Base-by-base conservation (phyloP, 64 coral and sea anemone genomes). In the Pachyseris speciosa region DNA sequence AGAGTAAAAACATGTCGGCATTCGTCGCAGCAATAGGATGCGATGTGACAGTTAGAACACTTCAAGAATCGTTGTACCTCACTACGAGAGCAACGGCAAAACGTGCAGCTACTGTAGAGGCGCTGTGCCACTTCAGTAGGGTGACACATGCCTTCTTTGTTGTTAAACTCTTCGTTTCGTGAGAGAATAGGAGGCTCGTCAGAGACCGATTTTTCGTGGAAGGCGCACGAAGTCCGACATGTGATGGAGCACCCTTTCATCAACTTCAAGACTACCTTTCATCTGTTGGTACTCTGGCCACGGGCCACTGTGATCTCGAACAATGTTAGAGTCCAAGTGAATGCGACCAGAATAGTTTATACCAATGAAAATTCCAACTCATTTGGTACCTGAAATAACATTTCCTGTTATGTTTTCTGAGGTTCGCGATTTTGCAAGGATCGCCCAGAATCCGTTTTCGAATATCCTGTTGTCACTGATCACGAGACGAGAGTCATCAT, bases 281-380 rank as follows among this genome's bases (percentile, higher is more conserved):
- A n/a, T n/a, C n/a, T n/a, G n/a, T 67, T 67, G 64, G 34, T 67
- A 67, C 29, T 67, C 29, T 29, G 34, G 50, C 71, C 44, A n/a
- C n/a, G n/a, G n/a, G n/a, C n/a, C n/a, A n/a, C n/a, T n/a, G n/a
- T n/a, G n/a, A n/a, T n/a, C n/a, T n/a, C n/a, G n/a, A n/a, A n/a
- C n/a, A n/a, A n/a, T n/a, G n/a, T n/a, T n/a, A n/a, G n/a, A n/a
- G n/a, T n/a, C n/a, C n/a, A n/a, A n/a, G n/a, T n/a, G n/a, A n/a
- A n/a, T n/a, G n/a, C n/a, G n/a, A n/a, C n/a, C n/a, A n/a, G n/a
- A n/a, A n/a, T n/a, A n/a, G n/a, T n/a, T n/a, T n/a, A n/a, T n/a
- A n/a, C n/a, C n/a, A n/a, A 94, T 94, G 32, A 17, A 63, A 19
- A 94, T 89, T 16, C 86, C 92, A 24, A 86, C 92, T 67, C 86